Percentiles rank a stretch among this genome's conserved stretches.
Conservation (phyloP, 1,140 invertebrate genomes). For the Propsilocerus akamusi region DNA sequence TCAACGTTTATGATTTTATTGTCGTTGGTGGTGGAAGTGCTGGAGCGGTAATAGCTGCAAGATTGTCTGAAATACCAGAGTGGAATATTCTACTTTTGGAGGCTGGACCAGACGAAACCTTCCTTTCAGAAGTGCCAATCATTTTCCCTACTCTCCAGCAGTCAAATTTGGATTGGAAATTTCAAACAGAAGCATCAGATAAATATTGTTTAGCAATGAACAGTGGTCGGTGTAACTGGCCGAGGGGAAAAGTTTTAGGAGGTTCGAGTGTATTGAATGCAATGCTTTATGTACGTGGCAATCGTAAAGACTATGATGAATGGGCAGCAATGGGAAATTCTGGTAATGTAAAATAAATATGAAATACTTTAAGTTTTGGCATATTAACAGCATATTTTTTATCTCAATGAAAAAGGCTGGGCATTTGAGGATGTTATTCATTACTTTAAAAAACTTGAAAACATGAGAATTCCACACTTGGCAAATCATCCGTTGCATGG, state of each 20-base stretch:
- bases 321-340: constrained; percentile 53
- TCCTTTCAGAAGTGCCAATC: constrained; percentile 52
- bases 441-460: constrained; percentile 60
- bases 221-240: constrained; percentile 42
- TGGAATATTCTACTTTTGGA: constrained; percentile 64
- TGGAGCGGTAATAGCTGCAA: constrained; percentile 57
- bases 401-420: constrained; percentile 27
- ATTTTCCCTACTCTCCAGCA: constrained; percentile 53
- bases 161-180: constrained; percentile 59
- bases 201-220: constrained; percentile 43
- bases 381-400: no score
- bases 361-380: no score
- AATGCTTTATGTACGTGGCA: constrained; percentile 77
- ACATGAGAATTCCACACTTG: constrained; percentile 40
- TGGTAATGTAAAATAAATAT: constrained; percentile 12
- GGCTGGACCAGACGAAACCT: constrained; percentile 57
- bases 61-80: constrained; percentile 45
- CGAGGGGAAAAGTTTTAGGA: constrained; percentile 58
- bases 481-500: constrained; percentile 44
- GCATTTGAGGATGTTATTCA: constrained; percentile 58
- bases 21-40: constrained; percentile 69
- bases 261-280: constrained; percentile 72
- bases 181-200: constrained; percentile 48
- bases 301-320: constrained; percentile 63
- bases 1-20: constrained; percentile 48